Base-by-base conservation (phyloP, 1,140 invertebrate genomes). In the Papilio dardanus region DNA sequence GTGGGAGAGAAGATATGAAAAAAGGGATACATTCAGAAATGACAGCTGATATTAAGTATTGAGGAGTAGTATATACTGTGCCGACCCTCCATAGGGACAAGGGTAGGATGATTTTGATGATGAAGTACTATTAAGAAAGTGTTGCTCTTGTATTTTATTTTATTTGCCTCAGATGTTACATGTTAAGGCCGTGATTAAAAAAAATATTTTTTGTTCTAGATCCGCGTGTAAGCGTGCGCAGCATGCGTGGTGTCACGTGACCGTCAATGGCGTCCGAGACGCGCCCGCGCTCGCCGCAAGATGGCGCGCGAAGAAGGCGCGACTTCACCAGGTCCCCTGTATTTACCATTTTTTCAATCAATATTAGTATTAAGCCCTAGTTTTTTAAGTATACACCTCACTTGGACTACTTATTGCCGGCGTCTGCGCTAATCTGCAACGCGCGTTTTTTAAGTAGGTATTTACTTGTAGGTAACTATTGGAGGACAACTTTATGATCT, bases 221-320 rank as follows among this genome's bases (percentile, higher is more conserved):
- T 62, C 37, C n/a, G 80, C 37, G 75, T 50, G 83, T 86, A 83
- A 81, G 74, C 74, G 82, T 58, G 77, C 80, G 80, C 83, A 89
- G 80, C 74, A 92, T 91, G 89, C 83, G 88, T 78, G 91, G 89
- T 42, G 86, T 92, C 78, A 92, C 91, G 88, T 92, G 87, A 91
- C 76, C 75, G 31, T 33, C 50, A 74, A 91, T 92, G 91, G 88
- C 89, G 86, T 83, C 89, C 66, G 84, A 86, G 83, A 86, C 88
- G 84, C 88, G 87, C 81, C 76, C 89, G 71, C 84, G 85, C 68
- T 90, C 88, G 76, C 91, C 91, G 83, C 86, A 86, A 88, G 86
- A 91, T 88, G 89, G 87, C 89, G 86, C 88, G 81, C 86, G 89
- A 84, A 87, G 85, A 81, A 80, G 88, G 83, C 84, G 88, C 78